Conservation (phyloP, 2,113 vertebrate species). For the Psittacara wagleri region DNA sequence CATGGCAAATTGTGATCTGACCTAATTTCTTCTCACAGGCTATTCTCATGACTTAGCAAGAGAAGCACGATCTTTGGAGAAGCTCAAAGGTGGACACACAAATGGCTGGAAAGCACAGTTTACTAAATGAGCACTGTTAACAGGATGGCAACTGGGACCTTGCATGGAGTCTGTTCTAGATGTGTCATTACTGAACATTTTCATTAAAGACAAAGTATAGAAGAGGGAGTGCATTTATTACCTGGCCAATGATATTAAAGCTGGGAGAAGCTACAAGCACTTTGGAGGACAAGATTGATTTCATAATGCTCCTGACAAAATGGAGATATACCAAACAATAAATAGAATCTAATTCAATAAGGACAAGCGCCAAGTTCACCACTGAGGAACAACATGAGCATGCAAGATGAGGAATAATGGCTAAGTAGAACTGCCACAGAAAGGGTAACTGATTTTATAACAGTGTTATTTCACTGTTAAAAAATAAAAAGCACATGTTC, state of each 20-base stretch:
- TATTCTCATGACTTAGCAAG: neutral
- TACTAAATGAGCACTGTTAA: neutral
- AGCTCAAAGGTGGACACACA: neutral
- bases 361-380: neutral
- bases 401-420: neutral
- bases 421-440: neutral
- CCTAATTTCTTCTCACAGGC: neutral
- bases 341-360: neutral
- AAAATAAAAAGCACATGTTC: neutral
- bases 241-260: neutral
- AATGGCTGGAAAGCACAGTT: neutral
- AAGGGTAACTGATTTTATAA: neutral
- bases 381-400: neutral
- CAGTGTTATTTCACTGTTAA: neutral
- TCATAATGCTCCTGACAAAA: neutral
- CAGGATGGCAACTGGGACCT: neutral
- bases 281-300: neutral
- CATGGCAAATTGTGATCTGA: neutral
- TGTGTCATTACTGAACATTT: neutral
- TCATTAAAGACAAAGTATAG: neutral
- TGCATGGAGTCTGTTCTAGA: neutral
- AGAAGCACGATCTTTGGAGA: neutral
- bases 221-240: neutral
- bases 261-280: neutral
- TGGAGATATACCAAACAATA: neutral